Evolutionary conservation across 2,113 vertebrate species (phyloP).

Genomic region (Acrocephalus kingi): DNA sequence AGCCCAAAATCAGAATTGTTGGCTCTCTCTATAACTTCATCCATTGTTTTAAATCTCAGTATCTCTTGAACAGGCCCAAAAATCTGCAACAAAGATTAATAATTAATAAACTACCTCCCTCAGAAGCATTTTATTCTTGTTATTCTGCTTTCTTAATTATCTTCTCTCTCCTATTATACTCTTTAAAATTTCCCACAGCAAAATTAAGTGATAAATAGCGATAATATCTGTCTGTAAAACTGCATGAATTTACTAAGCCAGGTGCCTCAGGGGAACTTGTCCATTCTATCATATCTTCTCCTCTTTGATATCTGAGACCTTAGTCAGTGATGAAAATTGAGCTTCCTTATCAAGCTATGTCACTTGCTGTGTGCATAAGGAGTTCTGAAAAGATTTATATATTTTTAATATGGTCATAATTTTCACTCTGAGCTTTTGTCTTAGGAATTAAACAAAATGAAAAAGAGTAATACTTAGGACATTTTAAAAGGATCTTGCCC

Average conservation of each 20-base stretch:
- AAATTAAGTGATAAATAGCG: not conserved
- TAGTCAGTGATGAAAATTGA: not conserved
- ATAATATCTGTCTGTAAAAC: not conserved
- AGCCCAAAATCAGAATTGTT: slow-evolving; percentile 95
- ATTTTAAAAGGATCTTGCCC: not conserved
- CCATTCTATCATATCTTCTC: not conserved
- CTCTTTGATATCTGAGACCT: not conserved
- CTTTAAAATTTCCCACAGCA: not conserved
- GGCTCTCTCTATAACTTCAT: slow-evolving; percentile 96
- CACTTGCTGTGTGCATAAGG: not conserved
- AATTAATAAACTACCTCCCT: not conserved
- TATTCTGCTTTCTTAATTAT: not conserved
- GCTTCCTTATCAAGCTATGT: not conserved
- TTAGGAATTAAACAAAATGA: not conserved
- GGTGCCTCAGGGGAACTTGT: not conserved
- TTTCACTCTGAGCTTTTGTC: not conserved
- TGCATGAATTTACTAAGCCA: not conserved
- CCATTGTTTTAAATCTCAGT: slow-evolving; percentile 95
- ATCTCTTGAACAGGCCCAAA: slow-evolving; percentile 99
- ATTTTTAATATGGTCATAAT: not conserved
- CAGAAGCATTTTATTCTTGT: not conserved
- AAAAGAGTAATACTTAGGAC: not conserved
- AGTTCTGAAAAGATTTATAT: not conserved
- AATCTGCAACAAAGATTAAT: slow-evolving; percentile 79
- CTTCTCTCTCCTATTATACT: not conserved